A percentile compares a stretch with the other conserved stretches of the same genome.
Evolutionary conservation across 2,888 invertebrate genomes (phyloP).

Genomic region (Heliconius hortense): DNA sequence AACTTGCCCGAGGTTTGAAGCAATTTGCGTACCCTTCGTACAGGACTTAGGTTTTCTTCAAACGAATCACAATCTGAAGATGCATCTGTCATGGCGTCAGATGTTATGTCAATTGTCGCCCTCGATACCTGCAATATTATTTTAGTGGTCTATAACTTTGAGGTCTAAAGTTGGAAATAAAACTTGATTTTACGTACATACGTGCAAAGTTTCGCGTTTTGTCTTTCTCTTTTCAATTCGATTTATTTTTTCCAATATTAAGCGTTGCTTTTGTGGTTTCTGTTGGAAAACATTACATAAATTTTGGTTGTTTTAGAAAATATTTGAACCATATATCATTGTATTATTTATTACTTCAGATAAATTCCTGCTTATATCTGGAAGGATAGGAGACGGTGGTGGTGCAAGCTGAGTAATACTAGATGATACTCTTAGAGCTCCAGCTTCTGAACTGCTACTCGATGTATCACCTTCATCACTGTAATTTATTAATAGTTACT

Average conservation of each 20-base stretch:
- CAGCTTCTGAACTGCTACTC: conserved; percentile 86
- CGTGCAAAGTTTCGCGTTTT: conserved; percentile 82
- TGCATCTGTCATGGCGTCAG: conserved; percentile 85
- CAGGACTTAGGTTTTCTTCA: conserved; percentile 73
- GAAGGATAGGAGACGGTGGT: conserved; percentile 86
- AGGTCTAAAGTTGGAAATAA: background rate
- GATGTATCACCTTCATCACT: conserved; percentile 92
- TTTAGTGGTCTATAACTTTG: background rate
- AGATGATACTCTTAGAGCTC: conserved; percentile 76
- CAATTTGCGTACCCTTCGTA: conserved; percentile 70
- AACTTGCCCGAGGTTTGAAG: conserved; percentile 63
- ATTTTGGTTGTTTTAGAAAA: background rate
- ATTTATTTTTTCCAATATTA: conserved; percentile 72
- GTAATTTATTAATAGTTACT: conserved; percentile 43
- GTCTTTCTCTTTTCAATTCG: conserved; percentile 72
- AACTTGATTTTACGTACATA: conserved; percentile 44
- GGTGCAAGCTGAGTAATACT: conserved; percentile 81
- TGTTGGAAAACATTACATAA: conserved; percentile 48
- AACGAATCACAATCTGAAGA: conserved; percentile 84
- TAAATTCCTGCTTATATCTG: conserved; percentile 63
- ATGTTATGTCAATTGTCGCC: conserved; percentile 83
- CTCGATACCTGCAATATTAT: conserved; percentile 74
- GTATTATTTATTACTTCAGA: conserved; percentile 54
- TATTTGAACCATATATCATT: background rate
- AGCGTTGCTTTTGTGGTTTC: conserved; percentile 65